These are phyloP conservation scores for Melanotaenia boesemani DNA, from an alignment of 2,797 vertebrate genomes.

Conservation along the genomic window DNA sequence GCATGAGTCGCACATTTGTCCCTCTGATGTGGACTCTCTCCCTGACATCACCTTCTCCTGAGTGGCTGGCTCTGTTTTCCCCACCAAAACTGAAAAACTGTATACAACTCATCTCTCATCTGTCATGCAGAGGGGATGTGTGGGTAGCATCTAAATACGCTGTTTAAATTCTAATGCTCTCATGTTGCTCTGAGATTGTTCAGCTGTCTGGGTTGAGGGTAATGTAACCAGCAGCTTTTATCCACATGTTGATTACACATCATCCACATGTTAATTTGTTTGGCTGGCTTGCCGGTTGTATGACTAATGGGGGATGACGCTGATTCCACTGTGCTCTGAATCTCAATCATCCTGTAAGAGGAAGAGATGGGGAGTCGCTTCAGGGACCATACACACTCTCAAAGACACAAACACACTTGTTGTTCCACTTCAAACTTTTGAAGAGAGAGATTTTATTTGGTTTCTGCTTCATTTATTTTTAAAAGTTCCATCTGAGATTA, in stretches of 20 bases:
- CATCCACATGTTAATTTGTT: conserved; percentile 52
- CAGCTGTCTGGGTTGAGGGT: conserved; percentile 25
- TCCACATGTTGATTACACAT: conserved; percentile 49
- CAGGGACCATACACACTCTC: neutral
- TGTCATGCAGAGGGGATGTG: conserved; percentile 3
- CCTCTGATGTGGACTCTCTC: neutral
- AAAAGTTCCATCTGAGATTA: neutral
- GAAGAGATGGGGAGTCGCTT: conserved; percentile 33
- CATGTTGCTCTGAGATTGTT: conserved; percentile 5
- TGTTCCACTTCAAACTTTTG: neutral
- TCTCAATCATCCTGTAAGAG: conserved; percentile 49
- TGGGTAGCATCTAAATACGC: conserved; percentile 16
- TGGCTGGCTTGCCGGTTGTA: conserved; percentile 22
- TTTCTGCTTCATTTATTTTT: conserved; percentile 14
- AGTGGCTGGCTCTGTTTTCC: neutral
- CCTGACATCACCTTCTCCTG: neutral
- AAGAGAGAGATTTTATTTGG: neutral
- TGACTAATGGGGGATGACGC: conserved; percentile 37
- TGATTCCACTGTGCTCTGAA: conserved; percentile 46
- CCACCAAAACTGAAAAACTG: neutral
- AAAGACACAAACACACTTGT: neutral
- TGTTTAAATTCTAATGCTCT: conserved; percentile 21
- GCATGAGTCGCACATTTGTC: neutral
- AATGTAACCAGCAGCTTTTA: conserved; percentile 31
- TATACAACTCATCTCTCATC: conserved; percentile 8